These are phyloP conservation scores for Zaprionus ghesquierei DNA, from an alignment of 1,140 invertebrate species.

Conservation along the genomic window DNA sequence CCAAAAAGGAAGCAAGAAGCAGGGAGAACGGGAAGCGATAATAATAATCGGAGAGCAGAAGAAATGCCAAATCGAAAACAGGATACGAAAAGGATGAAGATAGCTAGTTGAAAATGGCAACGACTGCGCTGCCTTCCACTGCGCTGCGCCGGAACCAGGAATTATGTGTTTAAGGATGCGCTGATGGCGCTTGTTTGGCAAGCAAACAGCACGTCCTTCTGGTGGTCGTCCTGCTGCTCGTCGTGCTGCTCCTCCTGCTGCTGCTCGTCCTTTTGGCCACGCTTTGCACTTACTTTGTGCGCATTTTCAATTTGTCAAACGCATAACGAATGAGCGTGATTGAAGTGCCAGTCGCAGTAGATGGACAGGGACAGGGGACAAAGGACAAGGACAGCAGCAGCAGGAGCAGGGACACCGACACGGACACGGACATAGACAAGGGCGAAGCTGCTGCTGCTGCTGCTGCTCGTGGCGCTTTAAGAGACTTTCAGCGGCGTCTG, in stretches of 20 bases:
- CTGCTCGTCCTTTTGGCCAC: conserved; percentile 2
- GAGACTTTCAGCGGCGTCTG: conserved; percentile 22
- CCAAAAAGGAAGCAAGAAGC: not conserved
- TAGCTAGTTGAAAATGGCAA: not conserved
- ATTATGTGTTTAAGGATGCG: conserved; percentile 57
- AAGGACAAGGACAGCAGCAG: not conserved
- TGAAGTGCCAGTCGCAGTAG: conserved; percentile 62
- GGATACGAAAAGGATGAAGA: not conserved
- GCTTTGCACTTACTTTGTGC: conserved; percentile 57
- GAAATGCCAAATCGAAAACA: conserved; percentile 2
- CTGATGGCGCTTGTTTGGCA: conserved; percentile 47
- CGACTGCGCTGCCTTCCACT: too few relatives aligned
- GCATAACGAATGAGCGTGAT: conserved; percentile 73
- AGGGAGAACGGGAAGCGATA: not conserved
- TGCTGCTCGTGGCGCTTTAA: conserved; percentile 33
- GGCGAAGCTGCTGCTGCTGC: not conserved
- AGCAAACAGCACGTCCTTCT: conserved; percentile 38
- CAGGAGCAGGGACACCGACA: not conserved
- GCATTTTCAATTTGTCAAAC: conserved; percentile 77
- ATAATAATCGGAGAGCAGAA: not conserved
- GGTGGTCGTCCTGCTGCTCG: not conserved
- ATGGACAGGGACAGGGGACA: conserved; percentile 4
- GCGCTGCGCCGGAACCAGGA: conserved; percentile 16
- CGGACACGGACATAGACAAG: conserved; percentile 16
- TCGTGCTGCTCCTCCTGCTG: not conserved